Percentiles rank a stretch among this genome's conserved stretches.
phyloP scores from a whole-genome alignment of 2,113 vertebrate species.

The Hemibagrus wyckioides region DNA sequence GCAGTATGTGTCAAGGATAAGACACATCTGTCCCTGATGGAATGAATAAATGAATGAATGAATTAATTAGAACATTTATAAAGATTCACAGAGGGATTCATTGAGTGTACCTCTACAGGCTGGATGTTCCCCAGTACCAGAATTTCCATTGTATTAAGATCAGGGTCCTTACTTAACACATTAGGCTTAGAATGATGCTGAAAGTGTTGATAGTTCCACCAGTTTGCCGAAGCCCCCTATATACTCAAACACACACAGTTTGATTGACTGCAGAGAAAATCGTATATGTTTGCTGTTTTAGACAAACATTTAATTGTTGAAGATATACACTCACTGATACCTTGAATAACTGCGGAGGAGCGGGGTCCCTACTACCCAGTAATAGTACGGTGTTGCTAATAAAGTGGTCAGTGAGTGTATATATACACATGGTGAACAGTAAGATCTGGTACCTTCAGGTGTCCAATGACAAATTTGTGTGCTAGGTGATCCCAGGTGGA shows the following conservation, averaged over 20 bases:
- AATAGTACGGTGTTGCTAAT: no score
- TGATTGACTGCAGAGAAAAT: background rate
- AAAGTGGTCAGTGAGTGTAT: no score
- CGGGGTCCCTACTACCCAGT: no score
- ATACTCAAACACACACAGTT: background rate
- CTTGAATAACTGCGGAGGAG: background rate
- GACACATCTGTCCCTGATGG: background rate
- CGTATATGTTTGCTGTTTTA: background rate
- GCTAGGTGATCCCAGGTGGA: constrained; percentile 86
- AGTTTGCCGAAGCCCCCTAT: constrained; percentile 91
- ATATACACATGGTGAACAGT: background rate
- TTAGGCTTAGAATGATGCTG: constrained; percentile 96
- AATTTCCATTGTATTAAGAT: constrained; percentile 87
- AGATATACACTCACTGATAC: background rate
- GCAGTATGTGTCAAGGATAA: background rate
- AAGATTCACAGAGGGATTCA: background rate
- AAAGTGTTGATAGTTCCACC: constrained; percentile 98
- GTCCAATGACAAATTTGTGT: constrained; percentile 92
- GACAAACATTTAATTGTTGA: no score
- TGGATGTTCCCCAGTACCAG: constrained; percentile 87
- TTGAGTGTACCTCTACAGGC: constrained; percentile 81
- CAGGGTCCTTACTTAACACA: constrained; percentile 89
- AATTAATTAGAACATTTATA: background rate
- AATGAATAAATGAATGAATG: background rate
- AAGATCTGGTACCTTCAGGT: constrained; percentile 81